Base-by-base conservation (phyloP, 1,140 invertebrate species). In the Copidosoma floridanum region DNA sequence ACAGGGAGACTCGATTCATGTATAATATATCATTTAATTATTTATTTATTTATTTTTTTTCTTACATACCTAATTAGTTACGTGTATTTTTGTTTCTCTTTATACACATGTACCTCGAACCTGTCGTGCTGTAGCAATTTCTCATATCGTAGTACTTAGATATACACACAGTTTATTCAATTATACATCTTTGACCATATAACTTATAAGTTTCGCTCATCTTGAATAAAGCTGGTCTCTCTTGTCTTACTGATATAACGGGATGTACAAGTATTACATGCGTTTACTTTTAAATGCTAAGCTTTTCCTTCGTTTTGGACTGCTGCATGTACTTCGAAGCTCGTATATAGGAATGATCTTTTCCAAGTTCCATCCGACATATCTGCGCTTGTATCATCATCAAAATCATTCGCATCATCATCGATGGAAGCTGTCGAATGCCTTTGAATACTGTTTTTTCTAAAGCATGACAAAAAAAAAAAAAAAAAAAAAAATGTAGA, bases 41-140 rank as follows among this genome's bases (percentile, higher is more conserved):
- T 47, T 47, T 38, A 23, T 52, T 53, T 40, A 41, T 26, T 43
- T 43, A 21, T 41, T 54, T 54, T 16, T 16, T 50, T 32, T 26
- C 6, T 29, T 52, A 35, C 10, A 35, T 51, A n/a, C 23, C n/a
- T n/a, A 21, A 18, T 27, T 35, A 27, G 7, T 51, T 20, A 37
- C 37, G 16, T 51, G 35, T 32, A 50, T 50, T 53, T n/a, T 41
- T 41, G n/a, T 41, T 43, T 50, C 27, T 20, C 21, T 38, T 23
- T 48, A 48, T 32, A 14, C 18, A 20, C 23, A 18, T 29, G 37
- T 54, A 40, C 52, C 21, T 54, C 52, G 52, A 54, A 54, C 40
- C 52, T 18, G 52, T 41, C 52, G 52, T 43, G 26, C 12, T 53
- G 51, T 26, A 54, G n/a, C 41, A 26, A 20, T 38, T 53, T 41